Conservation (phyloP, 2,888 invertebrate genomes). For the Erebia palarica region DNA sequence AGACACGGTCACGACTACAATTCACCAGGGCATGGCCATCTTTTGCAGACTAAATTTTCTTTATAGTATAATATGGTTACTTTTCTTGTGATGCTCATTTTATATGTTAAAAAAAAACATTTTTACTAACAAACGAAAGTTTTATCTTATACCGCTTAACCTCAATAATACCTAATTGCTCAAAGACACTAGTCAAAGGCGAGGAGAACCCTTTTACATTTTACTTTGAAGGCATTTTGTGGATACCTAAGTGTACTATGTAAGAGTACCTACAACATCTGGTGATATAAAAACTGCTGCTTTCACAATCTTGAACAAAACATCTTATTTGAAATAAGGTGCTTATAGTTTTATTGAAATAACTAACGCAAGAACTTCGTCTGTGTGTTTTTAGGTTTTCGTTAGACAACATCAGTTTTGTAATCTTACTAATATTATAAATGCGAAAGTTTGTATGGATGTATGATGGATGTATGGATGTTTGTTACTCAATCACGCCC, state of each 20-base stretch:
- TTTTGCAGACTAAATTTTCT: slow-evolving; percentile 22
- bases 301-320: not conserved
- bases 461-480: too few species aligned
- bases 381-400: not conserved
- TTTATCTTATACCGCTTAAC: not conserved
- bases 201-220: not conserved
- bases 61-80: slow-evolving; percentile 1
- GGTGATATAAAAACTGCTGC: too few species aligned
- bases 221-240: not conserved
- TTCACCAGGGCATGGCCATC: slow-evolving; percentile 54
- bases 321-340: not conserved
- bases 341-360: not conserved
- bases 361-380: not conserved
- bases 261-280: not conserved
- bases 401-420: not conserved
- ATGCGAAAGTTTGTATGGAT: too few species aligned
- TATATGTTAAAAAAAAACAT: not conserved
- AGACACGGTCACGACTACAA: slow-evolving; percentile 76
- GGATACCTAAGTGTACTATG: not conserved
- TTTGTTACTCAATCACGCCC: too few species aligned
- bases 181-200: not conserved
- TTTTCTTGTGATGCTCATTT: slow-evolving; percentile 5
- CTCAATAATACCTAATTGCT: not conserved
- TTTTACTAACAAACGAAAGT: too few species aligned
- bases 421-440: too few species aligned